Evolutionary conservation across 92 coral and sea anemone species (phyloP), one percentile per base, ranked within the genome.

Genomic region (Parazoanthus swiftii): DNA sequence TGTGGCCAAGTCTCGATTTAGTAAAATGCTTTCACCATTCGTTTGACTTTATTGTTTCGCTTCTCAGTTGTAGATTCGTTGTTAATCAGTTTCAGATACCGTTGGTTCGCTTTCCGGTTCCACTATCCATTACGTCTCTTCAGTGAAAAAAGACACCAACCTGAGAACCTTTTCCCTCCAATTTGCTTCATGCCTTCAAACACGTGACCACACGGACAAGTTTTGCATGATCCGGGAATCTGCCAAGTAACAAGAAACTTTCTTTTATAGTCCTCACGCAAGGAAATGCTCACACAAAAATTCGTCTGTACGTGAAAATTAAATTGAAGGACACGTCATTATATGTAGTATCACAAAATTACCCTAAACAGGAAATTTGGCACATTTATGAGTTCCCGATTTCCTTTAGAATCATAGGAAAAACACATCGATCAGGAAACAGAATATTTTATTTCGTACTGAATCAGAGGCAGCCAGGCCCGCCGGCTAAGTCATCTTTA

Each of bases 191-290:
- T 92, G 50, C 91, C 91, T 46, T 92, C 89, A 15, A 91, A 86
- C 56, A 93, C 95, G 70, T 93, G 93, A 9, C 95, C 95, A 79
- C 95, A 93, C n/a, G 88, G 83, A n/a, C 95, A 93, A n/a, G 91
- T 76, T 63, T 88, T 88, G 48, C 93, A 81, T 16, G 95, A 91
- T 78, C 84, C 85, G 20, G 93, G 86, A 21, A 90, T 82, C 92
- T 90, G 90, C 26, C 33, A 79, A 79, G 35, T 35, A 44, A 21
- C 51, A 54, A 54, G 3, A 15, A 15, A 1, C 59, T 54, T 20
- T 54, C 59, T 54, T 54, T 29, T 29, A 29, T 15, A 13, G 59
- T 14, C 20, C 59, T 51, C 16, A 16, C 58, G 13, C 15, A 51
- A 51, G 13, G 42, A 46, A 46, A 4, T 46, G 8, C 50, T 46